Evolutionary conservation across 1,140 invertebrate genomes (phyloP), one percentile per base, ranked within the genome.

Genomic region (Adoxophyes honmai): DNA sequence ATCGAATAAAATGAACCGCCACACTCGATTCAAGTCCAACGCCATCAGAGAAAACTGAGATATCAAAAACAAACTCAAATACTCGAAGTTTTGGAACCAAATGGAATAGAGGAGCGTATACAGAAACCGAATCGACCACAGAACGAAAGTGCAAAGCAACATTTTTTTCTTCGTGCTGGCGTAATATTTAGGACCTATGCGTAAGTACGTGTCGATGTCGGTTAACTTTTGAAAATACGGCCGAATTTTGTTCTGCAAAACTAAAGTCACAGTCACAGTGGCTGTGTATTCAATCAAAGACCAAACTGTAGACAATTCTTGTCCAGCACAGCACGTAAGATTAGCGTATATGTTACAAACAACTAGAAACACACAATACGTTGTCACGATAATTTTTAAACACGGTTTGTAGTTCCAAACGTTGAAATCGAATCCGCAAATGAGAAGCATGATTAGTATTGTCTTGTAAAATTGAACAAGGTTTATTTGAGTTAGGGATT

Each of bases 11-110:
- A 74, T 55, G 34, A 75, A 83, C 7, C 85, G 68, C 81, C 79
- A 88, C 1, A 85, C 70, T 59, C 82, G 52, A 56, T 75, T 83
- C 9, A 83, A 34, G 62, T 88, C 83, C 16, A 88, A 62, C 34
- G 75, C 71, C 5, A 85, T 58, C 3, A 75, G 57, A 0, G 77
- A 74, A 7, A 78, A 70, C 8, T 71, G 62, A 54, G 70, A 73
- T 1, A 88, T 59, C 4, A 73, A 11, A 55, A 66, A 88, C 4
- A 66, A 57, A 10, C 51, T 16, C 0, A 84, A 55, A 34, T 68
- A 35, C 9, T 58, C 53, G 21, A 68, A 78, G 56, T 78, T 84
- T 0, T 18, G 2, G 55, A 72, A 66, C 3, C 34, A 57, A 5
- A 61, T 53, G 52, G 80, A 86, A 39, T 77, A 78, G 3, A 74